Evolutionary conservation across 2,797 vertebrate genomes (phyloP), one percentile per base, ranked within the genome.

Genomic region (Cossypha niveicapilla): DNA sequence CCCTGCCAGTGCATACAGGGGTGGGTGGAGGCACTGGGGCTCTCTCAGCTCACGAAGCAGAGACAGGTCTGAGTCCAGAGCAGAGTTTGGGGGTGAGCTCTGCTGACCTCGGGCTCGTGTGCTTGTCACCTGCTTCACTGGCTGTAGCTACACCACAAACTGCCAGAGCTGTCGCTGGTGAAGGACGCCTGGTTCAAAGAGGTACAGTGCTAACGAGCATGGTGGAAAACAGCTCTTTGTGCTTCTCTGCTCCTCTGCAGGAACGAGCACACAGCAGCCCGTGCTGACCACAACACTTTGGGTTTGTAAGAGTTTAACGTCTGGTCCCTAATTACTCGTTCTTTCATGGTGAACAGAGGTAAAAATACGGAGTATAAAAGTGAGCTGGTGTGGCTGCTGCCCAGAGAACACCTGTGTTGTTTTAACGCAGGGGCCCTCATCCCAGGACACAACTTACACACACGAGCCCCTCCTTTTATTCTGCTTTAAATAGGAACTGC

Each of bases 1-100:
- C 16, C 14, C 30, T 1, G 2, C 19, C 57, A 18, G 1, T 65
- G 56, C 22, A 2, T 10, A 0, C 0, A 3, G 34, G 7, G 5
- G 3, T 7, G 8, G 3, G 0, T 58, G 70, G 50, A 54, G 34
- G 28, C 22, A 28, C 5, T 6, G n/a, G 24, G 30, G 14, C 13
- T 61, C 16, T 61, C 14, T 47, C 30, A 51, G 41, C 15, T 56
- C 32, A 4, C 13, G 53, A 37, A 90, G 22, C 30, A 58, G 83
- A 48, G 28, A 42, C 76, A 62, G 17, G 4, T 32, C 77, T 81
- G 77, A 13, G 27, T 42, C 51, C 7, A 44, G 42, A 35, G 57
- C 58, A 79, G 67, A 48, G 35, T 8, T 39, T 0, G 0, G 30
- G 19, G 32, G 2, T 42, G 39, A 74, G n/a, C 7, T 17, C 8